These are phyloP conservation scores for Crotalus tigris DNA, from an alignment of 2,113 vertebrate species.

Conservation along the genomic window DNA sequence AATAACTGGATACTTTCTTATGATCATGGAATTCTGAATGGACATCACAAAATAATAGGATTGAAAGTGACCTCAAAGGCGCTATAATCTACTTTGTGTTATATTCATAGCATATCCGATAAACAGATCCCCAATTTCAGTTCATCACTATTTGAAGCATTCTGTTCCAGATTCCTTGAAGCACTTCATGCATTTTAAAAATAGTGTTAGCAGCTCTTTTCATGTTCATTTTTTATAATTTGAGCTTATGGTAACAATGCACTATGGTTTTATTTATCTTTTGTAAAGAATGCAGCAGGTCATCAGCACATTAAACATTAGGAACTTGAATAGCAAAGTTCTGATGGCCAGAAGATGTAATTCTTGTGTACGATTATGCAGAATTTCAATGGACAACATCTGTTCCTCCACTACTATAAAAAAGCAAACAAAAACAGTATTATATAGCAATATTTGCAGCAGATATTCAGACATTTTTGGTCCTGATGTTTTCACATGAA, in stretches of 20 bases:
- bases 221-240: neutral
- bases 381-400: neutral
- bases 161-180: neutral
- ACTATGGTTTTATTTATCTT: neutral
- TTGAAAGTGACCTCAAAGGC: neutral
- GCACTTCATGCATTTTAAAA: neutral
- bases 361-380: conserved; percentile 1
- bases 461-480: neutral
- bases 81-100: neutral
- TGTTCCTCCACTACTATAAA: neutral
- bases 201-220: neutral
- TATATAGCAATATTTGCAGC: neutral
- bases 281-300: conserved; percentile 53
- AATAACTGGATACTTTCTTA: neutral
- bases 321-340: conserved; percentile 66
- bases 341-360: conserved; percentile 41
- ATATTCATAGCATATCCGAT: neutral
- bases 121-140: neutral
- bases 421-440: neutral
- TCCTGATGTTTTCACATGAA: neutral
- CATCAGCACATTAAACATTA: conserved; percentile 60
- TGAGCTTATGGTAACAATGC: neutral
- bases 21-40: neutral
- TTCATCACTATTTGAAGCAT: too few relatives aligned
- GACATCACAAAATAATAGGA: neutral